Percentiles rank a stretch among this genome's conserved stretches.
Conservation (phyloP, 2,797 vertebrate species). For the Lepidocolaptes lacrymiger region DNA sequence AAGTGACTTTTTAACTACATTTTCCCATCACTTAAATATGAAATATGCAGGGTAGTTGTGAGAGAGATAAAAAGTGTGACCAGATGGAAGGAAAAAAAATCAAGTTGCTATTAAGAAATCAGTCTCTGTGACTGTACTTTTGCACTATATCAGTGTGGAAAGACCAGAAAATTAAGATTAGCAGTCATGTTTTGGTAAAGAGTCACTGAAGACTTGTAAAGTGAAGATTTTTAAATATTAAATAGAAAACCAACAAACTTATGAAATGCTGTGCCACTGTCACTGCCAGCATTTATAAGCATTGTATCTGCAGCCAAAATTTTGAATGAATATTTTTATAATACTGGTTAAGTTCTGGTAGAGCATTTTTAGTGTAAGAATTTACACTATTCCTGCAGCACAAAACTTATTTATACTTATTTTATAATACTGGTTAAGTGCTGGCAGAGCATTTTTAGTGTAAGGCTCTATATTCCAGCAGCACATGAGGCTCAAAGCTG, state of each 20-base stretch:
- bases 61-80: background rate
- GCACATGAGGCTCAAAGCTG: no score
- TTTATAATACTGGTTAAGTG: background rate
- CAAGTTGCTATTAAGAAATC: background rate
- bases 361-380: background rate
- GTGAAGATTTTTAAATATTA: background rate
- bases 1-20: background rate
- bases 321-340: background rate
- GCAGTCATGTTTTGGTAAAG: fast-evolving
- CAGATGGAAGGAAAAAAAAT: fast-evolving
- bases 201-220: background rate
- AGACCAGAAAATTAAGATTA: background rate
- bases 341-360: no score
- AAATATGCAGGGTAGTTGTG: background rate
- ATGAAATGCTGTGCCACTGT: fast-evolving
- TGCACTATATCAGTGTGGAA: background rate
- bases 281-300: fast-evolving
- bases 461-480: background rate
- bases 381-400: background rate
- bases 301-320: fast-evolving
- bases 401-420: no score
- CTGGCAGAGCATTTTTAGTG: background rate
- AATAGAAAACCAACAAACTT: background rate
- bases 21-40: background rate
- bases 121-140: background rate